Conservation (phyloP, 2,113 vertebrate genomes). For the Catagonus wagneri region DNA sequence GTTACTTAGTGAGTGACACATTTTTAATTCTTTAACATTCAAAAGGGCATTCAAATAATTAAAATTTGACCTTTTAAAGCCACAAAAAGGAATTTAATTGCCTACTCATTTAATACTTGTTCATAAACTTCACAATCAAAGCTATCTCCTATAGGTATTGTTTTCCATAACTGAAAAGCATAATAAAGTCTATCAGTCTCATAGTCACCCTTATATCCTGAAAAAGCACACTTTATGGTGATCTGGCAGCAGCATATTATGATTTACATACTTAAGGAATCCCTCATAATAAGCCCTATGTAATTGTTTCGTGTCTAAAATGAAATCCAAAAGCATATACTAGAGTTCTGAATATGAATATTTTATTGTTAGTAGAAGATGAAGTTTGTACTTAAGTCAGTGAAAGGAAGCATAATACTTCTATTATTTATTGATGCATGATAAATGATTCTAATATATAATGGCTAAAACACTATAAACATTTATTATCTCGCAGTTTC, state of each 20-base stretch:
- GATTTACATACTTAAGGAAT: conserved; percentile 4
- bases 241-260: not conserved
- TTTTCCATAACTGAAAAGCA: not conserved
- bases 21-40: conserved; percentile 25
- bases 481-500: not conserved
- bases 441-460: not conserved
- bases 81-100: not conserved
- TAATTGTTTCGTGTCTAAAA: conserved; percentile 8
- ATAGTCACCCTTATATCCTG: not conserved
- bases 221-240: not conserved
- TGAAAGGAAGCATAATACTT: not conserved
- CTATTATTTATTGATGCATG: not conserved
- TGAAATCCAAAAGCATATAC: not conserved
- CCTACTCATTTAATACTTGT: not conserved
- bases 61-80: not conserved
- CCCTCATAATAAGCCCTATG: not conserved
- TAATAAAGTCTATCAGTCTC: not conserved
- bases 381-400: not conserved
- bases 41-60: not conserved
- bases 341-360: conserved; percentile 12
- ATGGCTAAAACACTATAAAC: not conserved
- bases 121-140: not conserved
- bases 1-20: not conserved
- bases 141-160: not conserved
- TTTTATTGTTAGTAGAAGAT: conserved; percentile 22